Conservation (phyloP, 2,113 vertebrate species). For the Anoplopoma fimbria region DNA sequence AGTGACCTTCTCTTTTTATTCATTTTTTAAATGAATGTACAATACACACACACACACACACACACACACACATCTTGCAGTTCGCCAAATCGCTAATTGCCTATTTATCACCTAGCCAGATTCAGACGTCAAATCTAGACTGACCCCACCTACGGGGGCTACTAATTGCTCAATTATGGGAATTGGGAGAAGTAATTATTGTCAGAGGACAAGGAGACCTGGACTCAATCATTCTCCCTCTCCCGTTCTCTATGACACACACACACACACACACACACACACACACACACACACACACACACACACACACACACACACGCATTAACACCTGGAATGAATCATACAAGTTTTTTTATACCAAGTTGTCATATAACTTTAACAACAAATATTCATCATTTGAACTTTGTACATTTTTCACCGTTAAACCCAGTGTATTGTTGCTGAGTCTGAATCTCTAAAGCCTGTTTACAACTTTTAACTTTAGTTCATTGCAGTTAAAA, state of each 20-base stretch:
- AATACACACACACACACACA: not conserved
- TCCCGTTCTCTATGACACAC: constrained; percentile 13
- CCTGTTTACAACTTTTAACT: not conserved
- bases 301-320: constrained; percentile 24
- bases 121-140: constrained; percentile 52
- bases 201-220: constrained; percentile 50
- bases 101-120: constrained; percentile 49
- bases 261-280: constrained; percentile 41
- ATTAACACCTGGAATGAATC: constrained; percentile 66
- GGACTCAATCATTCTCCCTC: constrained; percentile 55
- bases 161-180: constrained; percentile 79
- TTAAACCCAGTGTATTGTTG: not conserved
- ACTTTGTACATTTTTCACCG: not conserved
- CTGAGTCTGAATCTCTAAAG: not conserved
- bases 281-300: constrained; percentile 17
- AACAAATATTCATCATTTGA: constrained; percentile 34
- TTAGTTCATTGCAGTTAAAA: not conserved
- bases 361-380: constrained; percentile 49
- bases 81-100: constrained; percentile 25
- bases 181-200: constrained; percentile 68
- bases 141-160: constrained; percentile 57
- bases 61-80: not conserved
- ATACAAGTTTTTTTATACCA: constrained; percentile 24
- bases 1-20: not conserved
- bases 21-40: not conserved